phyloP scores from a whole-genome alignment of 2,113 vertebrate species.

The Podarcis cretensis region DNA sequence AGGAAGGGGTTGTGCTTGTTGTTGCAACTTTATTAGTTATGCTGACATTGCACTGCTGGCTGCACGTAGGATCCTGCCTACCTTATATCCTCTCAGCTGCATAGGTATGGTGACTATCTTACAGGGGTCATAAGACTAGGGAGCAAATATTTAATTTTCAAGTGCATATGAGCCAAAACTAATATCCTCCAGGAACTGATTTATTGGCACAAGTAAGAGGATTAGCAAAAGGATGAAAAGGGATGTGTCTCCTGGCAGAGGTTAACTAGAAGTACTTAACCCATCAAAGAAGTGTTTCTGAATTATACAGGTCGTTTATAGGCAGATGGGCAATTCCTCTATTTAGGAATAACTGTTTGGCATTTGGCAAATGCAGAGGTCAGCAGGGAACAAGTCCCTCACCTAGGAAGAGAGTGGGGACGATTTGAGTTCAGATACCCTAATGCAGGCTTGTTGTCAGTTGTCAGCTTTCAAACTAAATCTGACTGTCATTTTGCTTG shows the following conservation, averaged over 20 bases:
- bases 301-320: not conserved
- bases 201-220: constrained; percentile 7
- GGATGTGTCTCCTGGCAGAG: constrained; percentile 17
- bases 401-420: not conserved
- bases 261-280: constrained; percentile 28
- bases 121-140: not conserved
- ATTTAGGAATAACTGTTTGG: not conserved
- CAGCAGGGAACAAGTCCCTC: not conserved
- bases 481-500: not conserved
- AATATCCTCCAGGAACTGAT: constrained; percentile 5
- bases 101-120: not conserved
- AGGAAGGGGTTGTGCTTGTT: not conserved
- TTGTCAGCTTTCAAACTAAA: not conserved
- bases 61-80: not conserved
- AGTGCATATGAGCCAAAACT: constrained; percentile 2
- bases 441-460: not conserved
- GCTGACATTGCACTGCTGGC: not conserved
- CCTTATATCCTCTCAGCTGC: not conserved
- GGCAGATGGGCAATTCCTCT: not conserved
- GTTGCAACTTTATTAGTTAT: not conserved
- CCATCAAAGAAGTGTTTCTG: constrained; percentile 16
- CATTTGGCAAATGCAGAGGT: not conserved
- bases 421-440: not conserved
- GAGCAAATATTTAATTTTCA: constrained; percentile 28
- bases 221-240: constrained; percentile 24